Evolutionary conservation across 2,797 vertebrate genomes (phyloP).

Genomic region (Phoxinus dragarum): DNA sequence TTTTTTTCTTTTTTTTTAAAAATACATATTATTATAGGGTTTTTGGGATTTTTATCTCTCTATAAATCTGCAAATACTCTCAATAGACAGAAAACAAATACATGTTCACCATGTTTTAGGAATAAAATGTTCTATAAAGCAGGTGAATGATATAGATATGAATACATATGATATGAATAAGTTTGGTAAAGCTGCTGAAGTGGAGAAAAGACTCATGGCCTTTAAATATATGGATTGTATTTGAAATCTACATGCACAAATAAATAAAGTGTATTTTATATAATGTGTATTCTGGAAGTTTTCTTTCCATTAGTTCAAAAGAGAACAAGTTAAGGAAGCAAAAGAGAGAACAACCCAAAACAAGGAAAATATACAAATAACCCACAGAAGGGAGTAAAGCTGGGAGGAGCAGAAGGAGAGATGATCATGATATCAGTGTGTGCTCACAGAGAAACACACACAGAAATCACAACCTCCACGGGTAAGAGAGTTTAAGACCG

Average conservation of each 20-base stretch:
- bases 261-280: not conserved
- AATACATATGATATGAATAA: no score
- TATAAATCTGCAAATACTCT: no score
- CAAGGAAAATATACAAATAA: not conserved
- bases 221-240: not conserved
- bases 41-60: no score
- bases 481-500: no score
- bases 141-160: no score
- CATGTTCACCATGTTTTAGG: no score
- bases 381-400: not conserved
- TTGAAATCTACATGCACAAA: not conserved
- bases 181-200: no score
- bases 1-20: no score
- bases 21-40: no score
- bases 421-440: not conserved
- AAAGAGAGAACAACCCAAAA: not conserved
- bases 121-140: no score
- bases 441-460: not conserved
- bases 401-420: not conserved
- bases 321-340: no score
- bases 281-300: not conserved
- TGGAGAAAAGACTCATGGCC: fast-evolving
- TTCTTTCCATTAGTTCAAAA: not conserved
- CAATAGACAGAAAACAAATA: no score
- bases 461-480: not conserved